These are phyloP conservation scores for Drosophila peninsularis DNA, from an alignment of 2,888 invertebrate species.

Conservation along the genomic window DNA sequence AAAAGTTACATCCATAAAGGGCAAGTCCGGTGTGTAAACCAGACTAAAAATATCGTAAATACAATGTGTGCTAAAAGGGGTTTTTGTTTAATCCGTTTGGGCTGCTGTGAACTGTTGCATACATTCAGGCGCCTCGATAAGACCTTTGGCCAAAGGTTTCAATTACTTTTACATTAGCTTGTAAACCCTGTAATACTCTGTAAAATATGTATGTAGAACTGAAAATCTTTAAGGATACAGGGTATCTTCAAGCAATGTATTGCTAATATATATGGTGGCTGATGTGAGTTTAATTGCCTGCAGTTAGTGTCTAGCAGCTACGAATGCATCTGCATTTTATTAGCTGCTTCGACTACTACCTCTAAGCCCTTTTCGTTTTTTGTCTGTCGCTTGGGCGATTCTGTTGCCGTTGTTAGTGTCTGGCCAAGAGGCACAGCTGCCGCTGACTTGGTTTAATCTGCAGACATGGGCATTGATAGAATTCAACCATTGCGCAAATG, in stretches of 20 bases:
- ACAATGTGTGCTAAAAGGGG: constrained; percentile 17
- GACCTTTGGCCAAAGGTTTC: constrained; percentile 10
- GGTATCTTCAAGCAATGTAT: not conserved
- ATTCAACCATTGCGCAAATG: constrained; percentile 6
- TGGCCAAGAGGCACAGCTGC: constrained; percentile 20
- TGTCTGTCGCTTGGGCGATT: constrained; percentile 2
- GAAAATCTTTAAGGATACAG: not conserved
- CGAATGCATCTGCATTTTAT: constrained; percentile 34
- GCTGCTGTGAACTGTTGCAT: constrained; percentile 24
- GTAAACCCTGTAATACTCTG: not conserved
- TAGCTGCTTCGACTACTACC: constrained; percentile 20
- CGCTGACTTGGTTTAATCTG: constrained; percentile 16
- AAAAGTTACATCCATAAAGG: constrained; percentile 23
- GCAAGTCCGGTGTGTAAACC: constrained; percentile 9
- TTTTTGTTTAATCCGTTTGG: constrained; percentile 9
- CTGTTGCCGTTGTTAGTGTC: constrained; percentile 5
- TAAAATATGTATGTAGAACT: not conserved
- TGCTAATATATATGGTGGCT: not conserved
- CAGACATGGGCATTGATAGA: constrained; percentile 7
- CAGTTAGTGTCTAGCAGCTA: constrained; percentile 15
- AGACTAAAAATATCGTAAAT: constrained; percentile 22
- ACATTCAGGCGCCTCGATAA: not conserved
- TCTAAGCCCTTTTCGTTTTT: constrained; percentile 1
- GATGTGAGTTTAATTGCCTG: constrained; percentile 28
- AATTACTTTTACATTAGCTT: constrained; percentile 15